phyloP scores from a whole-genome alignment of 2,797 vertebrate genomes.

The Anolis apletophallus region DNA sequence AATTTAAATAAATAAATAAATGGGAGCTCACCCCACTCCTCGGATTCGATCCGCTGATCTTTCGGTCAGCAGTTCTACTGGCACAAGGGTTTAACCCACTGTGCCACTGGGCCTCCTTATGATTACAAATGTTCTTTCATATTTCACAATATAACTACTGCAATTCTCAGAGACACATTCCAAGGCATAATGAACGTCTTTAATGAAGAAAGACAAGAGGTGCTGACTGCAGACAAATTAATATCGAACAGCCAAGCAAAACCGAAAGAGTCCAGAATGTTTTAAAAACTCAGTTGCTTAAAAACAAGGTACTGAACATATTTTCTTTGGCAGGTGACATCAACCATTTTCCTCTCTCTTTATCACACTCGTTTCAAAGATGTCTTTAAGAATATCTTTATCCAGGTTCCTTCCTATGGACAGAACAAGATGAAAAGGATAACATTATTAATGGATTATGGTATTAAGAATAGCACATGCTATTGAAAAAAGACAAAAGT shows the following conservation, averaged over 20 bases:
- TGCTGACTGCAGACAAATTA: constrained; percentile 21
- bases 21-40: too few relatives aligned
- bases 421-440: constrained; percentile 52
- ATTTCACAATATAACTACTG: background rate
- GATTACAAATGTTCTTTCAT: background rate
- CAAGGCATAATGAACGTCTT: constrained; percentile 33
- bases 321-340: constrained; percentile 47
- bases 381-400: constrained; percentile 84
- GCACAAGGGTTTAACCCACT: too few relatives aligned
- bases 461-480: background rate
- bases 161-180: constrained; percentile 27
- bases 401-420: constrained; percentile 91
- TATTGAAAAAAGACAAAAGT: background rate
- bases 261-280: background rate
- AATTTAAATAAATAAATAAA: too few relatives aligned
- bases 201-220: constrained; percentile 40
- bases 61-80: too few relatives aligned
- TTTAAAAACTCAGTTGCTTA: constrained; percentile 16
- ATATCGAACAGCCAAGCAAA: constrained; percentile 24
- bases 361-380: constrained; percentile 82
- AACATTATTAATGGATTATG: constrained; percentile 24
- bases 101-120: too few relatives aligned
- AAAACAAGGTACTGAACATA: constrained; percentile 35
- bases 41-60: too few relatives aligned
- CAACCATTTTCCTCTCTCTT: constrained; percentile 57